Evolutionary conservation across 2,797 vertebrate species (phyloP).

Genomic region (Carapus acus): DNA sequence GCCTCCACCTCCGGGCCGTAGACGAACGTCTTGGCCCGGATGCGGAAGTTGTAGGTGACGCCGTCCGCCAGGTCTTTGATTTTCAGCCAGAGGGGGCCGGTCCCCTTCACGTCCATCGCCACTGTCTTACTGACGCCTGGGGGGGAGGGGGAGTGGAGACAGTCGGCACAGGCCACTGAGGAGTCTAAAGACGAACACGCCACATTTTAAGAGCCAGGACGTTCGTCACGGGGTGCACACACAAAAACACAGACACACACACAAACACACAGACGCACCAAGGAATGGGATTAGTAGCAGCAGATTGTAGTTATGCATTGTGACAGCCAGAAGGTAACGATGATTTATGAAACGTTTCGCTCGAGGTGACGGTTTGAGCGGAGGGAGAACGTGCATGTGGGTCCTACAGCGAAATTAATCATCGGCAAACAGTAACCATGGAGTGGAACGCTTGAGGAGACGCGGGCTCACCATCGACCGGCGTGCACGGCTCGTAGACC

Average conservation of each 20-base stretch:
- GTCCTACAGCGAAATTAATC: neutral
- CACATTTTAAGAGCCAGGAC: conserved; percentile 67
- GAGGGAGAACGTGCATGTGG: conserved; percentile 29
- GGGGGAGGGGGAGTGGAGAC: conserved; percentile 73
- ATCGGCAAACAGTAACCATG: no score
- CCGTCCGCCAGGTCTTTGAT: conserved; percentile 90
- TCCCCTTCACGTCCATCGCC: conserved; percentile 92
- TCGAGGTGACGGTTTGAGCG: conserved; percentile 34
- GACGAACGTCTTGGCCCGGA: conserved; percentile 89
- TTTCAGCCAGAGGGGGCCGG: conserved; percentile 88
- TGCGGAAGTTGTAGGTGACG: conserved; percentile 87
- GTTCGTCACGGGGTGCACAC: no score
- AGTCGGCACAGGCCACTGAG: conserved; percentile 76
- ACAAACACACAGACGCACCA: conserved; percentile 22
- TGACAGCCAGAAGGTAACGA: conserved; percentile 5
- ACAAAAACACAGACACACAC: conserved; percentile 23
- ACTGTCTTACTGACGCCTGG: conserved; percentile 97
- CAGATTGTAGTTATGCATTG: conserved; percentile 10
- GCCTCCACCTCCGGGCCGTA: conserved; percentile 93
- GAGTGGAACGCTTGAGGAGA: no score
- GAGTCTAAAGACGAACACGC: conserved; percentile 69
- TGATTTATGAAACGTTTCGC: conserved; percentile 21
- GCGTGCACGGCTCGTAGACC: conserved; percentile 88
- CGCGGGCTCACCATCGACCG: conserved; percentile 82
- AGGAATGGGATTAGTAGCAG: conserved; percentile 42